phyloP scores from a whole-genome alignment of 2,888 invertebrate species.

The Choristoneura rosaceana region DNA sequence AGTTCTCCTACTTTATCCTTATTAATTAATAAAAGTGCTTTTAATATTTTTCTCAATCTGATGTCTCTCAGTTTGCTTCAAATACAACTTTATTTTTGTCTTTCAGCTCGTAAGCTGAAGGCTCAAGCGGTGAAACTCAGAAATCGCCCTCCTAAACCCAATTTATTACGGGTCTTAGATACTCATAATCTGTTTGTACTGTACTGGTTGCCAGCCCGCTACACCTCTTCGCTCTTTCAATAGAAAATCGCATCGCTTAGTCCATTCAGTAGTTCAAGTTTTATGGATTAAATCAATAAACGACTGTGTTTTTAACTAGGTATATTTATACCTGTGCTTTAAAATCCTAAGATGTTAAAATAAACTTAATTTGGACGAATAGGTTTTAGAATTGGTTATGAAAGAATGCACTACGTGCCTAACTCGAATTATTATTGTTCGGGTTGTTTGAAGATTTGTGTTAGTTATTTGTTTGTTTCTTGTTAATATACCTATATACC shows the following conservation, averaged over 20 bases:
- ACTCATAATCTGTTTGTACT: slow-evolving; percentile 7
- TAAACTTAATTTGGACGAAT: slow-evolving; percentile 4
- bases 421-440: background rate
- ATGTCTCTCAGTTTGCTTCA: background rate
- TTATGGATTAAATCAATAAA: slow-evolving; percentile 10
- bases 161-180: slow-evolving; percentile 10
- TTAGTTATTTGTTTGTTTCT: background rate
- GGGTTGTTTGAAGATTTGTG: background rate
- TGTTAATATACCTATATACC: background rate
- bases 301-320: slow-evolving; percentile 20
- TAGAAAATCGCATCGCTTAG: slow-evolving; percentile 1
- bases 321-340: slow-evolving; percentile 17
- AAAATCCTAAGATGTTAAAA: slow-evolving; percentile 13
- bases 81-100: background rate
- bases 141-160: slow-evolving; percentile 4
- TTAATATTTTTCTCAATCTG: background rate
- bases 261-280: slow-evolving; percentile 9
- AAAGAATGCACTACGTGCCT: slow-evolving; percentile 22
- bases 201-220: slow-evolving; percentile 8
- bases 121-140: background rate
- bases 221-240: slow-evolving; percentile 5
- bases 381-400: background rate
- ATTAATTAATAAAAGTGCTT: background rate
- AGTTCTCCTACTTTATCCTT: too few relatives aligned
- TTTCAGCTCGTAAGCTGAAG: background rate